phyloP scores from a whole-genome alignment of 2,797 vertebrate species.

The Darevskia nairensis region DNA sequence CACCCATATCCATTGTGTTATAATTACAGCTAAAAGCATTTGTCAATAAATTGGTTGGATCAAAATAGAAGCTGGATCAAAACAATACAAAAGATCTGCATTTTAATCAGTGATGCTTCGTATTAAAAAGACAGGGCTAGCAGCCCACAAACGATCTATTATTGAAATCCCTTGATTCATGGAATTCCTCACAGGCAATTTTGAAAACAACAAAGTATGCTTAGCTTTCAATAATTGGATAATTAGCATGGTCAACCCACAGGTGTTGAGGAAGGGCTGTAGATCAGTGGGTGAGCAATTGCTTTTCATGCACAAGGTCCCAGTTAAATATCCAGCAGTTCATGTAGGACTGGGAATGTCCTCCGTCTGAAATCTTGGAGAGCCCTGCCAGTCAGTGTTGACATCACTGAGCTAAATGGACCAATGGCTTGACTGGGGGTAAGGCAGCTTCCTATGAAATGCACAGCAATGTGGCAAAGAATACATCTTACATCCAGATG shows the following conservation, averaged over 20 bases:
- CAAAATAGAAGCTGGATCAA: not conserved
- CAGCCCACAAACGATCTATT: not conserved
- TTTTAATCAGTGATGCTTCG: not conserved
- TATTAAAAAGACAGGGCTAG: not conserved
- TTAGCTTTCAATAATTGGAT: not conserved
- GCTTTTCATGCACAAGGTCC: no score
- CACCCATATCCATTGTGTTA: constrained; percentile 4
- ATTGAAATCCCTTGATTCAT: not conserved
- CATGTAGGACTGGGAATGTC: no score
- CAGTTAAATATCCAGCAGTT: no score
- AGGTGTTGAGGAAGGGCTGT: no score
- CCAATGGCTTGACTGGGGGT: no score
- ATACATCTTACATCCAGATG: not conserved
- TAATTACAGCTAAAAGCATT: not conserved
- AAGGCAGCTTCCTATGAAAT: no score
- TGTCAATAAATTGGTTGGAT: not conserved
- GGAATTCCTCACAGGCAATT: not conserved
- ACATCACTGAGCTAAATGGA: no score
- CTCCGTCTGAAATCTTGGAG: no score
- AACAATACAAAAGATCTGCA: not conserved
- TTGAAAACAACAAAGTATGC: not conserved
- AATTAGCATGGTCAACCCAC: not conserved
- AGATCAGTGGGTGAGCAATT: no score
- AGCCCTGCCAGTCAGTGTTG: no score
- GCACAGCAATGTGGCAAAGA: not conserved